phyloP scores from a whole-genome alignment of 2,113 vertebrate genomes.

The Halichoeres trimaculatus region DNA sequence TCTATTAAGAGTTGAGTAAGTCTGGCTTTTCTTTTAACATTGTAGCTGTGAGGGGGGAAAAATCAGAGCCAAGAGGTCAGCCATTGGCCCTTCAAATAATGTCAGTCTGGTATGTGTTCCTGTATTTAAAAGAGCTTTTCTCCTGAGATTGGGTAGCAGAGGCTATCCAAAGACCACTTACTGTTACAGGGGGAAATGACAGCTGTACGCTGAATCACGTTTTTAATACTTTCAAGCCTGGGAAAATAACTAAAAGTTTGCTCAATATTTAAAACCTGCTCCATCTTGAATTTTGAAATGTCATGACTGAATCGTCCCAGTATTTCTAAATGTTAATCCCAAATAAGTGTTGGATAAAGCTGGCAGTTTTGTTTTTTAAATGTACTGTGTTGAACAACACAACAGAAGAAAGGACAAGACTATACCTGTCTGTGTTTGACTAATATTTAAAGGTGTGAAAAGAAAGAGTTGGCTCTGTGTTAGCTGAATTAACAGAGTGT shows the following conservation, averaged over 20 bases:
- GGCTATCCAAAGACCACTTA: conserved; percentile 51
- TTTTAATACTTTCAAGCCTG: conserved; percentile 46
- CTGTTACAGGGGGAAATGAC: conserved; percentile 46
- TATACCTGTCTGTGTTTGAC: conserved; percentile 35
- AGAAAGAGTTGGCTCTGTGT: conserved; percentile 22
- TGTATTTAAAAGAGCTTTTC: conserved; percentile 46
- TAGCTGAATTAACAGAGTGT: conserved; percentile 21
- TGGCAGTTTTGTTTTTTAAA: conserved; percentile 9
- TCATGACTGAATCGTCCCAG: too few species aligned
- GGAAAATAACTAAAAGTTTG: conserved; percentile 32
- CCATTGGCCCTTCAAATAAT: conserved; percentile 28
- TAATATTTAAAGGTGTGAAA: conserved; percentile 46
- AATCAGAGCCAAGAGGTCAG: conserved; percentile 37
- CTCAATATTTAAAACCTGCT: conserved; percentile 36
- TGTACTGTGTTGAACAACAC: conserved; percentile 12
- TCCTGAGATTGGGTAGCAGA: conserved; percentile 43
- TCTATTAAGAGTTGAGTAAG: conserved; percentile 12
- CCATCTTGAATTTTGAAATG: conserved; percentile 45
- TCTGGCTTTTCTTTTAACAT: conserved; percentile 1
- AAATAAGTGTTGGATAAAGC: conserved; percentile 7
- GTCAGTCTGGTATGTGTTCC: conserved; percentile 60
- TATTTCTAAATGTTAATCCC: conserved; percentile 24
- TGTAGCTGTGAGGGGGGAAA: conserved; percentile 22
- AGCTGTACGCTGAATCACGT: conserved; percentile 53
- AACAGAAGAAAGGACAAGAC: conserved; percentile 40